A percentile compares a stretch with the other conserved stretches of the same genome.
These are phyloP conservation scores for Ectemnius continuus DNA, from an alignment of 2,888 invertebrate genomes.

Conservation along the genomic window DNA sequence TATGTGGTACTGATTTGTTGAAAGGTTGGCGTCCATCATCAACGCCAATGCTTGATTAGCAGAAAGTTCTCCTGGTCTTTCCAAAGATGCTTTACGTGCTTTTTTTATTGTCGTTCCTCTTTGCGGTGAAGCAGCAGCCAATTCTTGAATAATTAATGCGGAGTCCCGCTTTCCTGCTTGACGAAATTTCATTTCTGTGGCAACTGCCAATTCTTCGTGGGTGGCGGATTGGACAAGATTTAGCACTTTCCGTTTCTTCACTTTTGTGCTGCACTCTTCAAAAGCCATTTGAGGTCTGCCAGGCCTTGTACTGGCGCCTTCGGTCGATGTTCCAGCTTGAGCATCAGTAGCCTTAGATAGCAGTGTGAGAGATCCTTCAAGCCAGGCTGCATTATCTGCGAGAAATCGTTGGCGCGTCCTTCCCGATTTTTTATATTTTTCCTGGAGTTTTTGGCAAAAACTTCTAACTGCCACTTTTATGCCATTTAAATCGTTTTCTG, in stretches of 20 bases:
- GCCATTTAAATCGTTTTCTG: neutral
- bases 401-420: neutral
- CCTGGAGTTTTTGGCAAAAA: neutral
- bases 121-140: neutral
- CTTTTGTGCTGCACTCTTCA: conserved; percentile 5
- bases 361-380: neutral
- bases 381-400: neutral
- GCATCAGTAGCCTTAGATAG: neutral
- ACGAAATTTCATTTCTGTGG: conserved; percentile 8
- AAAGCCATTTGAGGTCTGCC: conserved; percentile 5
- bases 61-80: neutral
- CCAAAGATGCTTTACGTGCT: neutral
- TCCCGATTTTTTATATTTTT: neutral
- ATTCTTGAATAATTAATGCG: conserved; percentile 9
- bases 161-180: conserved; percentile 13
- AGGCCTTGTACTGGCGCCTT: neutral
- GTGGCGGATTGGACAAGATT: neutral
- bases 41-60: conserved; percentile 15
- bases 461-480: neutral
- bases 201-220: conserved; percentile 8
- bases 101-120: conserved; percentile 10
- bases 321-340: neutral
- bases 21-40: conserved; percentile 16
- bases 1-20: conserved; percentile 14
- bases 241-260: conserved; percentile 8